Conservation (phyloP, 1,140 invertebrate species). For the Asbolus verrucosus region DNA sequence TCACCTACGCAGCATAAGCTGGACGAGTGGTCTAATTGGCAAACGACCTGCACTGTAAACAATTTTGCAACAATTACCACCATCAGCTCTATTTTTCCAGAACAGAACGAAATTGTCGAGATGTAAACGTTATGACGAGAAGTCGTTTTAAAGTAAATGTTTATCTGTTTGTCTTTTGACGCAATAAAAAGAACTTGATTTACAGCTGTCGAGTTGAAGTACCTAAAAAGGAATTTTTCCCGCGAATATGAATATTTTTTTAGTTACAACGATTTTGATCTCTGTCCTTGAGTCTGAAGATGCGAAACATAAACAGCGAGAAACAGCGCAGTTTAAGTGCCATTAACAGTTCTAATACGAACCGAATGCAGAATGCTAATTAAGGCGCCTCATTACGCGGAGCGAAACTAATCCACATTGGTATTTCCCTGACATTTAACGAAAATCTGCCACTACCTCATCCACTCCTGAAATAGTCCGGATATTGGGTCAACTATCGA, state of each 20-base stretch:
- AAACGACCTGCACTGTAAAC: slow-evolving; percentile 2
- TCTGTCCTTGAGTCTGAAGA: too few relatives aligned
- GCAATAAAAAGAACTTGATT: background rate
- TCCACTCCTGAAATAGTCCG: slow-evolving; percentile 19
- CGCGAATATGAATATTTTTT: too few relatives aligned
- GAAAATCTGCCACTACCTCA: too few relatives aligned
- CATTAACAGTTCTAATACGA: background rate
- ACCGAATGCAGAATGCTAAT: background rate
- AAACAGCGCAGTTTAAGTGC: slow-evolving; percentile 7
- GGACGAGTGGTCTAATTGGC: slow-evolving; percentile 6
- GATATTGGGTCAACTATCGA: slow-evolving; percentile 24
- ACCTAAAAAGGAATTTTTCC: too few relatives aligned
- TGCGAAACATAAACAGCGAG: too few relatives aligned
- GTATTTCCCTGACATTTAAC: slow-evolving; percentile 13
- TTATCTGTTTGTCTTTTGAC: background rate
- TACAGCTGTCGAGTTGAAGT: too few relatives aligned
- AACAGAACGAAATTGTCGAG: background rate
- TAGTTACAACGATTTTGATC: too few relatives aligned
- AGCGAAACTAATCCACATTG: too few relatives aligned
- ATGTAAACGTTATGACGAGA: too few relatives aligned
- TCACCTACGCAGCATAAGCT: background rate
- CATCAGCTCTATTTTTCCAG: slow-evolving; percentile 28
- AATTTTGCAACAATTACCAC: slow-evolving; percentile 36
- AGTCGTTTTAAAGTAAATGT: too few relatives aligned
- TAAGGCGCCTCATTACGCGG: too few relatives aligned